phyloP scores from a whole-genome alignment of 2,113 vertebrate genomes.

The Pachyramphus minor region DNA sequence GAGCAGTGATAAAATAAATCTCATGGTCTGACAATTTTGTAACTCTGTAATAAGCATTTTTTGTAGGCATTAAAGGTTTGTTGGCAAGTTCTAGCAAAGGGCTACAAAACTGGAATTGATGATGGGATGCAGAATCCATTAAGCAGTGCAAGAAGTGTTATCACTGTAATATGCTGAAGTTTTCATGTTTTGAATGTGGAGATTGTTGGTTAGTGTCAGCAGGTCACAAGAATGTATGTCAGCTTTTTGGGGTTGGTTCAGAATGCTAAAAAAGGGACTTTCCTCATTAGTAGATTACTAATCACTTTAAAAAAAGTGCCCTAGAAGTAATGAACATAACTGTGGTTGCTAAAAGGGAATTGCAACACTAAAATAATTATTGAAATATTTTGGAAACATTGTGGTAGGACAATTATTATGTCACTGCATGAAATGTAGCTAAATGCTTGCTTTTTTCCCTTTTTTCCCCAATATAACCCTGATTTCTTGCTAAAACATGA shows the following conservation, averaged over 20 bases:
- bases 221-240: background rate
- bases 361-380: background rate
- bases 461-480: background rate
- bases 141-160: background rate
- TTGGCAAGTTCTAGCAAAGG: background rate
- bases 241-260: conserved; percentile 22
- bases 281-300: conserved; percentile 25
- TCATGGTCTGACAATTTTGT: background rate
- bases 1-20: background rate
- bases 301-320: conserved; percentile 18
- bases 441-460: background rate
- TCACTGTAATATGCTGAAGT: conserved; percentile 13
- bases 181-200: conserved; percentile 9
- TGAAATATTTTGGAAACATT: background rate
- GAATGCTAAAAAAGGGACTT: conserved; percentile 44
- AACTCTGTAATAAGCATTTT: background rate
- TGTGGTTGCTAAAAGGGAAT: background rate
- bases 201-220: conserved; percentile 26
- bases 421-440: background rate
- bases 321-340: background rate
- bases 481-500: conserved; percentile 34
- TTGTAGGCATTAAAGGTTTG: background rate
- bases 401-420: background rate
- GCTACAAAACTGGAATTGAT: background rate
- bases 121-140: background rate